These are phyloP conservation scores for Lasioglossum vierecki DNA, from an alignment of 2,888 invertebrate species.

Conservation along the genomic window DNA sequence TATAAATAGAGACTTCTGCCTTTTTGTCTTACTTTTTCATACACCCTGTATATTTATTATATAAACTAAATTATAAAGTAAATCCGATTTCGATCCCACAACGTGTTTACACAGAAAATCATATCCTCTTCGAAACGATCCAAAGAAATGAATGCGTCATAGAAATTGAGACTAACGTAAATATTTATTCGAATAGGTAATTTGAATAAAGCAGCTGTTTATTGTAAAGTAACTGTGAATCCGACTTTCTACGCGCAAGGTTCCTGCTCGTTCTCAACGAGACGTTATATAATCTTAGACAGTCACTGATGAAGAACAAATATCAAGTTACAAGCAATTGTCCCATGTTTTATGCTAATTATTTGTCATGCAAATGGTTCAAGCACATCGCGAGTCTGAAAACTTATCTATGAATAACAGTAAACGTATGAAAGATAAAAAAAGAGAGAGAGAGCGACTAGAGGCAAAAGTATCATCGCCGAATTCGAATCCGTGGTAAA, in stretches of 20 bases:
- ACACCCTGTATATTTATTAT: no score
- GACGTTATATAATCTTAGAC: slow-evolving; percentile 7
- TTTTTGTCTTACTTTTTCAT: no score
- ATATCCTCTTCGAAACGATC: no score
- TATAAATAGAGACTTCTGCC: no score
- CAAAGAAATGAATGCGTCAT: background rate
- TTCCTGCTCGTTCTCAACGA: background rate
- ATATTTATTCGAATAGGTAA: background rate
- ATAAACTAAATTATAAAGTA: no score
- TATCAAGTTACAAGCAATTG: slow-evolving; percentile 26
- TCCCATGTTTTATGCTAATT: background rate
- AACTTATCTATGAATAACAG: slow-evolving; percentile 5
- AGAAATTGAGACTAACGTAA: background rate
- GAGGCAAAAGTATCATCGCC: slow-evolving; percentile 14
- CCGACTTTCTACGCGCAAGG: background rate
- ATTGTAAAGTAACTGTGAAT: background rate
- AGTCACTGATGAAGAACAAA: slow-evolving; percentile 13
- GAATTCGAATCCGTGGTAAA: slow-evolving; percentile 55
- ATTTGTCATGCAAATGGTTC: slow-evolving; percentile 18
- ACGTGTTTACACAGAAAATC: no score
- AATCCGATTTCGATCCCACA: no score
- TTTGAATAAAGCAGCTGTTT: background rate
- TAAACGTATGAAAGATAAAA: no score
- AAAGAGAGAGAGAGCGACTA: background rate
- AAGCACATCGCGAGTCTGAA: background rate